Evolutionary conservation across 2,797 vertebrate genomes (phyloP).

Genomic region (Anguilla pacifica): DNA sequence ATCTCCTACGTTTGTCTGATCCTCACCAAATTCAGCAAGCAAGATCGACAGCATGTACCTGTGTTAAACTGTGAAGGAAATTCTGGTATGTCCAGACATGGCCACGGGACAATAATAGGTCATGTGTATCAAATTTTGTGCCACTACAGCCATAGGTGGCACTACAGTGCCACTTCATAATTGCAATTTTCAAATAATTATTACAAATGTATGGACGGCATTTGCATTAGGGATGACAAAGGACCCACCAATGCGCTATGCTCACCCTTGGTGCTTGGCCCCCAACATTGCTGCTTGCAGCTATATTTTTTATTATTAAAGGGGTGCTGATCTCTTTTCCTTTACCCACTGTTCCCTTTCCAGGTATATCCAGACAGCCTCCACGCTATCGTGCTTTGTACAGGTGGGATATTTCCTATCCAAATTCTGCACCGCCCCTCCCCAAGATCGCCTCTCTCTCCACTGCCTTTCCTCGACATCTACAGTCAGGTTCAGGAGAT

Average conservation of each 20-base stretch:
- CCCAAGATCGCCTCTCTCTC: conserved; percentile 51
- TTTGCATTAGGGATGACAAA: neutral
- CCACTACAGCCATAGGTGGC: too few species aligned
- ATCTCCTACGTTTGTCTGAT: too few species aligned
- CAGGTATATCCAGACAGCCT: conserved; percentile 77
- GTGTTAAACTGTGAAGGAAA: too few species aligned
- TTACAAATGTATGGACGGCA: neutral
- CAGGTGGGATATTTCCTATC: conserved; percentile 69
- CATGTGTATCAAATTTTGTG: too few species aligned
- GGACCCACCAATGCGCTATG: neutral
- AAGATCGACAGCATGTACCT: too few species aligned
- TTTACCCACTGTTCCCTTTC: conserved; percentile 25
- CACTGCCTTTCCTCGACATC: conserved; percentile 67
- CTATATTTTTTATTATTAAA: neutral
- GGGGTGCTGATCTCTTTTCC: neutral
- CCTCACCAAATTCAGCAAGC: too few species aligned
- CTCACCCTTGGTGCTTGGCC: neutral
- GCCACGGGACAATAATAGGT: too few species aligned
- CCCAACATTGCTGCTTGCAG: neutral
- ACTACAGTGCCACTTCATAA: too few species aligned
- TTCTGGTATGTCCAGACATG: too few species aligned
- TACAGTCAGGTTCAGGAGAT: conserved; percentile 65
- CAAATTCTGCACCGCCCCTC: conserved; percentile 64
- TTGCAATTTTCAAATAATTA: too few species aligned
- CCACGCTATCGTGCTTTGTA: conserved; percentile 70